Evolutionary conservation across 2,113 vertebrate genomes (phyloP).

Genomic region (Rhabdornis inornatus): DNA sequence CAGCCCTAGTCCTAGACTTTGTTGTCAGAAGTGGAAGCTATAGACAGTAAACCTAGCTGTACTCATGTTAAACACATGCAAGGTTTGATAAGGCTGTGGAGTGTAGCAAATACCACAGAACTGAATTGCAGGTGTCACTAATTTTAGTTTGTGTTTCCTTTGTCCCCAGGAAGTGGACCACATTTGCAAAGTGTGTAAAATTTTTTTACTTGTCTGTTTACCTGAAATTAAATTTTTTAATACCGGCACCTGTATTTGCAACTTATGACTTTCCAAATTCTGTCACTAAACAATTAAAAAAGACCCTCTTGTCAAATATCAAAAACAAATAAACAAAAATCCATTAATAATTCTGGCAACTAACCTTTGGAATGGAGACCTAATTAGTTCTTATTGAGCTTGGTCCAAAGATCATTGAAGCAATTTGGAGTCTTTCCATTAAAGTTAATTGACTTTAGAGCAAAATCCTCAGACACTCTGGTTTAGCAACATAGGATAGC

Average conservation of each 20-base stretch:
- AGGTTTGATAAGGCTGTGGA: not conserved
- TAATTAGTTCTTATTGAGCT: slow-evolving; percentile 42
- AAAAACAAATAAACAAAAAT: slow-evolving; percentile 24
- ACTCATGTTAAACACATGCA: not conserved
- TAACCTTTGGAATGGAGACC: slow-evolving; percentile 6
- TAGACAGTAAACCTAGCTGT: not conserved
- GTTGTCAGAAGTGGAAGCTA: not conserved
- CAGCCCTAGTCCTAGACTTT: not conserved
- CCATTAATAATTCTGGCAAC: slow-evolving; percentile 8
- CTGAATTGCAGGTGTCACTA: not conserved
- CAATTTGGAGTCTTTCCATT: slow-evolving; percentile 28
- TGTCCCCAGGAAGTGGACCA: not conserved
- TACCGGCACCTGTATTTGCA: not conserved
- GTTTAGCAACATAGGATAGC: not conserved
- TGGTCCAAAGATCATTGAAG: slow-evolving; percentile 20
- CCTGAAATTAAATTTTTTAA: not conserved
- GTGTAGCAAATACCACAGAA: not conserved
- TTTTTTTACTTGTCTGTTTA: not conserved
- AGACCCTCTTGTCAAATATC: not conserved
- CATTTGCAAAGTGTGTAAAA: not conserved
- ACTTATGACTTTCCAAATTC: not conserved
- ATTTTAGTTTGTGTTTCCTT: not conserved
- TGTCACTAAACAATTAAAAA: not conserved
- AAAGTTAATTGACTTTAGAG: slow-evolving; percentile 26
- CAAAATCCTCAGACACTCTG: not conserved